Conservation (phyloP, 2,797 vertebrate species). For the Pseudochirops cupreus region DNA sequence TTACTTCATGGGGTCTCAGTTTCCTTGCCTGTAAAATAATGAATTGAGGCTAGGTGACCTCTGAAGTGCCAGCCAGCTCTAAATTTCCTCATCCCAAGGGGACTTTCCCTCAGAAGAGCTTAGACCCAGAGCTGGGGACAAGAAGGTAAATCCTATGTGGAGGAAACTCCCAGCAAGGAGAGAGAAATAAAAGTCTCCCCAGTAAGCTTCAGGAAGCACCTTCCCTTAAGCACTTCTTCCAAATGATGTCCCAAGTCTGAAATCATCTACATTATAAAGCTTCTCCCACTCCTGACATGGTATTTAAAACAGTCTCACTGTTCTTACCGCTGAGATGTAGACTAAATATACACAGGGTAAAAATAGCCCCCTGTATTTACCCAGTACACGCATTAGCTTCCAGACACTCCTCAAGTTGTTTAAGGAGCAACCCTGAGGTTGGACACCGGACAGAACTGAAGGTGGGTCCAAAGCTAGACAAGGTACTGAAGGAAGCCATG, state of each 20-base stretch:
- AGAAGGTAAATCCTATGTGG: background rate
- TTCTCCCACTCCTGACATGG: background rate
- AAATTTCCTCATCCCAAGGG: background rate
- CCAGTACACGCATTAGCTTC: background rate
- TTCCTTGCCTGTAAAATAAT: background rate
- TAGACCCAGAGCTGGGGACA: background rate
- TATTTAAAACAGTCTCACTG: background rate
- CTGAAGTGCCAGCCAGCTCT: background rate
- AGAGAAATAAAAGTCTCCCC: background rate
- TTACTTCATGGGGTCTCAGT: background rate
- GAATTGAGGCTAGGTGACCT: background rate
- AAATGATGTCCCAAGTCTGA: background rate
- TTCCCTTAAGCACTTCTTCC: background rate
- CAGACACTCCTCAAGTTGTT: background rate
- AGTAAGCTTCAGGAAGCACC: background rate
- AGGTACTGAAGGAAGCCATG: fast-evolving
- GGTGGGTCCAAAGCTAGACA: background rate
- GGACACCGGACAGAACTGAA: fast-evolving
- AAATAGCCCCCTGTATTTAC: background rate
- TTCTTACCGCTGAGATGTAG: background rate
- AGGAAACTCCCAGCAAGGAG: background rate
- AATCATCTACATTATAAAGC: background rate
- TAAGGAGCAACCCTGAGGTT: no score
- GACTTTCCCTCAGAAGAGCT: background rate
- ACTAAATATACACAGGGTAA: background rate